Base-by-base conservation (phyloP, 2,888 invertebrate species). In the Ichneumoninae sp. region DNA sequence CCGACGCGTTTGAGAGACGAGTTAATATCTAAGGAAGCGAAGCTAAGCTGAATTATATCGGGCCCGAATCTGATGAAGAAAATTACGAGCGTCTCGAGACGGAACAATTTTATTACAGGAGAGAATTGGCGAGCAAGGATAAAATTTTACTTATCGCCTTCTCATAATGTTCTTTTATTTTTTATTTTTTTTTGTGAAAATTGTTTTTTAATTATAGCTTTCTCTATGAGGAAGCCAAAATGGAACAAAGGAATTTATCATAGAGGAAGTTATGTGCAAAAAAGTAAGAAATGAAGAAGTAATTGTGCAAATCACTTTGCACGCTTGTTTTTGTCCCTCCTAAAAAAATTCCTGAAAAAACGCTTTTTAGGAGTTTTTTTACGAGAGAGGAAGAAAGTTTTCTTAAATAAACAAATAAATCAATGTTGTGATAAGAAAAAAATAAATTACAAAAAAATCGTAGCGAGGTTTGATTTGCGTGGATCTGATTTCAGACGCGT, bases 11-110 rank as follows among this genome's bases (percentile, higher is more conserved):
- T 86, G 57, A 79, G 88, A 65, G 79, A 83, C 72, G 80, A 84
- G 47, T 82, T 86, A 5, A 69, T 78, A 30, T 40, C 65, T 8
- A 74, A 68, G 52, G 80, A 87, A 52, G 50, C 52, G 44, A 77
- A 78, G 62, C 70, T 87, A 8, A 47, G 71, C 26, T 44, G 36
- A 57, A 36, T 82, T 4, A 74, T 76, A 19, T 60, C 74, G 8
- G 76, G 79, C 8, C 85, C 87, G 40, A 84, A 84, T 85, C 68
- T 88, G 6, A 85, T 83, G 36, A 87, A 83, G 79, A 82, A 85
- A 16, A 88, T 75, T 87, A 87, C 78, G 84, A 86, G 72, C 79
- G 82, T 50, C 78, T 88, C 50, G 87, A 85, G 54, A 86, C 86
- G 5, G 86, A 88, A 62, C 66, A 87, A 68, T 84, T 82, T 82